Conservation (phyloP, 1,140 invertebrate species). For the Heliconius hewitsoni region DNA sequence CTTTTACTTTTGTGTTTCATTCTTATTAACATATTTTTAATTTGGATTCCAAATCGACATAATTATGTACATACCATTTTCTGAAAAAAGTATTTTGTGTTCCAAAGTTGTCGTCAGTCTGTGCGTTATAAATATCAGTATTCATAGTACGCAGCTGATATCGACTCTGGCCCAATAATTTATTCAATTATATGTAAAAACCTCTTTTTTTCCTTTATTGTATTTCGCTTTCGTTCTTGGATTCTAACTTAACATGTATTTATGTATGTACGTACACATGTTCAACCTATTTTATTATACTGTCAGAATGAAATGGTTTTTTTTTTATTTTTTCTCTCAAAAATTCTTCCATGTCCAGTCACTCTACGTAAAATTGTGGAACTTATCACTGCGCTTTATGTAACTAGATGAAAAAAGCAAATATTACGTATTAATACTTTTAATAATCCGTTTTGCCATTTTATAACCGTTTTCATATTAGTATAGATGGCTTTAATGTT, state of each 20-base stretch:
- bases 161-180: conserved; percentile 49
- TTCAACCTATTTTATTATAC: conserved; percentile 1
- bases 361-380: background rate
- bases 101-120: conserved; percentile 8
- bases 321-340: background rate
- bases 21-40: background rate
- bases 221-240: conserved; percentile 18
- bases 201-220: conserved; percentile 13
- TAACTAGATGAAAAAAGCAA: too few species aligned
- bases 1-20: background rate
- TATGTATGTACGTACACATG: background rate
- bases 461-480: too few species aligned
- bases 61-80: conserved; percentile 6
- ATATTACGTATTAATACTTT: too few species aligned
- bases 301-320: background rate
- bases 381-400: background rate
- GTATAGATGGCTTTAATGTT: background rate
- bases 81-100: conserved; percentile 1
- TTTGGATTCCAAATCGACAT: background rate
- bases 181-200: conserved; percentile 66
- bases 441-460: too few species aligned
- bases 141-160: conserved; percentile 33
- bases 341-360: too few species aligned
- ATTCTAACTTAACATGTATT: conserved; percentile 23
- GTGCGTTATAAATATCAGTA: conserved; percentile 31